Evolutionary conservation across 2,888 invertebrate species (phyloP), one percentile per base, ranked within the genome.

Genomic region (Xiphydria camelus): DNA sequence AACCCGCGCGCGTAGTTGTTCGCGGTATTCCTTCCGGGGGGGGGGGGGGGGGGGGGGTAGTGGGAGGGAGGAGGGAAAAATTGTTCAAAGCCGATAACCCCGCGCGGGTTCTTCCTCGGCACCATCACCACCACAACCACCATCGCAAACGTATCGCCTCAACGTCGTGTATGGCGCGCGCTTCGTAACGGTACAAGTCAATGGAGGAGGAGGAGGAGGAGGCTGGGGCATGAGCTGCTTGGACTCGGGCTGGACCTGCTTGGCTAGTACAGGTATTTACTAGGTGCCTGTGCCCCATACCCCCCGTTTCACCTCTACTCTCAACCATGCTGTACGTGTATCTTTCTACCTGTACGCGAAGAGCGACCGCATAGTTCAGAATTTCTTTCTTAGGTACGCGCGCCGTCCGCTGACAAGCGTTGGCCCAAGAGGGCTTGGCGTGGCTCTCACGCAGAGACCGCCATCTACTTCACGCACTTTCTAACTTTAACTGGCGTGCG

Each of bases 221-320:
- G 15, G 37, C 48, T 47, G 22, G 43, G 55, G 36, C 57, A 59
- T 59, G 53, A 56, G 55, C 55, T 60, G 36, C 57, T 60, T 59
- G 53, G 57, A 56, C 55, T 60, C 53, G 53, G 51, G 45, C 55
- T 58, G 58, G 59, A 64, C 63, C 59, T 62, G 66, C 60, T 61
- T 53, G 60, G 63, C 60, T 58, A 56, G 66, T 62, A 59, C 61
- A 61, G 61, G 66, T 67, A 67, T 66, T 66, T 62, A 62, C 62
- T 59, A 62, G 55, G 51, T 63, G 58, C 53, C 53, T 55, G 47
- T 47, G 40, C 41, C 32, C 44, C 36, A 44, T 46, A 20, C n/a
- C n/a, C n/a, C n/a, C n/a, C n/a, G n/a, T n/a, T n/a, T n/a, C n/a
- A n/a, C n/a, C n/a, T n/a, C n/a, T n/a, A n/a, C n/a, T n/a, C n/a